Conservation (phyloP, 2,888 invertebrate genomes). For the Acheta domesticus region DNA sequence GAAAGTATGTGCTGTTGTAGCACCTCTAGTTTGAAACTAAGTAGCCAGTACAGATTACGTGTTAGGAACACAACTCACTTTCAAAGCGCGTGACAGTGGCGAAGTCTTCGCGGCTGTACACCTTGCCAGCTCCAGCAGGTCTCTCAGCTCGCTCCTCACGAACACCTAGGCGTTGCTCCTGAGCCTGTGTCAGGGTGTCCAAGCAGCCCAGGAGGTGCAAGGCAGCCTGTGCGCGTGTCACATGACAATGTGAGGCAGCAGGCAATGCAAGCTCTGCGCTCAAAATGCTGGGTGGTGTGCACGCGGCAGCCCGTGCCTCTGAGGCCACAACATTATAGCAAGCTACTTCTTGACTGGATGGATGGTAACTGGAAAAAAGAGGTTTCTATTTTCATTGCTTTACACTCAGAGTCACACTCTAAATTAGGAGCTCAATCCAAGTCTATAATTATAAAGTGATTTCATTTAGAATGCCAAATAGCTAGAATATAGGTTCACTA, state of each 20-base stretch:
- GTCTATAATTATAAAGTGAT: too few species aligned
- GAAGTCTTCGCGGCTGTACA: slow-evolving; percentile 75
- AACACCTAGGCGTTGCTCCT: slow-evolving; percentile 58
- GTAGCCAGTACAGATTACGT: too few species aligned
- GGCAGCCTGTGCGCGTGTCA: slow-evolving; percentile 84
- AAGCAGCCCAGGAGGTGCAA: slow-evolving; percentile 84
- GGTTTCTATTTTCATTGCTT: too few species aligned
- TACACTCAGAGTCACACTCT: too few species aligned
- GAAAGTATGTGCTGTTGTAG: too few species aligned
- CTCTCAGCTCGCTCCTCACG: slow-evolving; percentile 53
- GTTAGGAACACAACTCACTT: slow-evolving; percentile 51
- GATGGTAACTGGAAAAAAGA: slow-evolving; percentile 46
- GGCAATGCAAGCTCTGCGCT: slow-evolving; percentile 82
- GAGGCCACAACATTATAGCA: slow-evolving; percentile 83
- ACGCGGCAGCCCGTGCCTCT: slow-evolving; percentile 53
- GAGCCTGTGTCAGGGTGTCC: slow-evolving; percentile 80
- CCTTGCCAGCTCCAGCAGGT: slow-evolving; percentile 54
- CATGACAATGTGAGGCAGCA: slow-evolving; percentile 61
- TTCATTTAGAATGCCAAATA: too few species aligned
- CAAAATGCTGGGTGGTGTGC: slow-evolving; percentile 45
- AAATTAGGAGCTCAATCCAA: too few species aligned
- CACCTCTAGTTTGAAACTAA: too few species aligned
- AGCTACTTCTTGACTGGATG: slow-evolving; percentile 60
- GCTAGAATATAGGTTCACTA: too few species aligned
- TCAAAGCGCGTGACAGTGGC: slow-evolving; percentile 84